Percentiles rank a stretch among this genome's conserved stretches.
Evolutionary conservation across 2,888 invertebrate species (phyloP).

Genomic region (Steinernema carpocapsae): DNA sequence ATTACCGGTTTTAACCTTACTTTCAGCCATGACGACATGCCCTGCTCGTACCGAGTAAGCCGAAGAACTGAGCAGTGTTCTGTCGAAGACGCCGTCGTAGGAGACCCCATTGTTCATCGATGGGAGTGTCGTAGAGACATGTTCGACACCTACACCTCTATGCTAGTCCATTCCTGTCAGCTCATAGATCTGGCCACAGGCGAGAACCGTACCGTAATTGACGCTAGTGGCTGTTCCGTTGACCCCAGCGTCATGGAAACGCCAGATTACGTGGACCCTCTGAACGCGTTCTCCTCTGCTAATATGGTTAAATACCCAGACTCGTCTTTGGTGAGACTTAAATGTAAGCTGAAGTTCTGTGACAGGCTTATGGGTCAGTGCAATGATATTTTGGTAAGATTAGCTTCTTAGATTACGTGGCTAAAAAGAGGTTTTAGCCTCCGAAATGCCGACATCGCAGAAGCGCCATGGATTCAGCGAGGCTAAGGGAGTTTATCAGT

Average conservation of each 20-base stretch:
- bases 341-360: constrained; percentile 48
- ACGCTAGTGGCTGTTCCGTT: constrained; percentile 46
- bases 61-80: constrained; percentile 29
- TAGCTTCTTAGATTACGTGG: not conserved
- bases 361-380: constrained; percentile 52
- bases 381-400: constrained; percentile 47
- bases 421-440: not conserved
- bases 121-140: constrained; percentile 43
- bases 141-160: constrained; percentile 48
- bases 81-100: constrained; percentile 34
- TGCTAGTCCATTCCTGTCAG: constrained; percentile 45
- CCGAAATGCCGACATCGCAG: not conserved
- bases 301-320: constrained; percentile 45
- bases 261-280: constrained; percentile 41
- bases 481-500: not conserved
- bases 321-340: constrained; percentile 41
- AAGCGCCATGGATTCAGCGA: not conserved
- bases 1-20: not conserved
- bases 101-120: constrained; percentile 31
- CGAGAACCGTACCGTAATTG: constrained; percentile 37
- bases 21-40: constrained; percentile 22
- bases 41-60: constrained; percentile 39
- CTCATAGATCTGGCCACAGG: constrained; percentile 42
- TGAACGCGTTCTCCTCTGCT: constrained; percentile 38
- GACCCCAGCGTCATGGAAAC: constrained; percentile 44